Percentiles rank a stretch among this genome's conserved stretches.
Evolutionary conservation across 2,113 vertebrate species (phyloP).

Genomic region (Xyliphius kryptos): DNA sequence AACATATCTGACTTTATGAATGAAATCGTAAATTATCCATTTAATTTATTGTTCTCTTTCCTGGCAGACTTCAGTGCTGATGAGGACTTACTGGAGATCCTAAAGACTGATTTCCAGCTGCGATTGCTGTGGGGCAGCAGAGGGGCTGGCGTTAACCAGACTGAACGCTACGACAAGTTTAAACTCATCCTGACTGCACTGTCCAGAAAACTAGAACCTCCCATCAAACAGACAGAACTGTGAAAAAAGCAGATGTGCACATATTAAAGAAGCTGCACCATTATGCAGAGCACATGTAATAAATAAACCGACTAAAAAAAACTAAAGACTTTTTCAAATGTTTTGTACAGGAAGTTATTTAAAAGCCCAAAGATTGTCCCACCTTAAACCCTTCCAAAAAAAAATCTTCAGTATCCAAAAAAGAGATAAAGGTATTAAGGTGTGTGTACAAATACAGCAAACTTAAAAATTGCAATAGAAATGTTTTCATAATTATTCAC

Average conservation of each 20-base stretch:
- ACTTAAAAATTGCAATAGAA: no score
- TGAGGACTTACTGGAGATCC: constrained; percentile 85
- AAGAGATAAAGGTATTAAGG: not conserved
- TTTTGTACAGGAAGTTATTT: no score
- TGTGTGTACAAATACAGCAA: no score
- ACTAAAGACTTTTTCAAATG: no score
- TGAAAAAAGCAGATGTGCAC: constrained; percentile 46
- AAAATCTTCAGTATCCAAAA: no score
- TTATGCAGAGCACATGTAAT: no score
- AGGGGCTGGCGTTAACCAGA: constrained; percentile 85
- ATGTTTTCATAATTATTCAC: not conserved
- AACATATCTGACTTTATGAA: no score
- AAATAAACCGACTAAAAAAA: no score
- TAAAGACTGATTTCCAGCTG: constrained; percentile 94
- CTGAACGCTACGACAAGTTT: constrained; percentile 87
- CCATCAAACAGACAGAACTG: constrained; percentile 70
- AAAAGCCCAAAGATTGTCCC: no score
- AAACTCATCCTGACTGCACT: constrained; percentile 90
- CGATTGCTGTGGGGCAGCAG: constrained; percentile 94
- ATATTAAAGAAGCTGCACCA: not conserved
- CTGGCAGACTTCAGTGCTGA: constrained; percentile 76
- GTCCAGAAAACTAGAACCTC: constrained; percentile 88
- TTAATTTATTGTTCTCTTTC: no score
- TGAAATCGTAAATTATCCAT: no score
- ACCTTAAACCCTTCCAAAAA: no score